Base-by-base conservation (phyloP, 2,888 invertebrate species). In the Limenitis camilla region DNA sequence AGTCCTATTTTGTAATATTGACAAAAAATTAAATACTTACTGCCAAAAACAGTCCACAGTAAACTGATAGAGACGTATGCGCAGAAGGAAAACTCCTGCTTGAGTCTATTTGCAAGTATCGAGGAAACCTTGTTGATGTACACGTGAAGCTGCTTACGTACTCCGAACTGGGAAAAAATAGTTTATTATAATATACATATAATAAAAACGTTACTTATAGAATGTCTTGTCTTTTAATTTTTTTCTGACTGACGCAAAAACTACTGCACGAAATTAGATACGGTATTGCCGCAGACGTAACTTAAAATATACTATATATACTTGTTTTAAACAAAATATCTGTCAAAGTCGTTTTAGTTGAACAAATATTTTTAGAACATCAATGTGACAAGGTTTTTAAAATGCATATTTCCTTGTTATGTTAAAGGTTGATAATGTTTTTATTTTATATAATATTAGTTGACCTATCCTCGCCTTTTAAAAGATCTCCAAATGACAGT, bases 61-160 rank as follows among this genome's bases (percentile, higher is more conserved):
- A 94, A 42, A 92, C 79, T 0, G 93, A 90, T 1, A 93, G 74
- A 1, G 93, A 91, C 0, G 94, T 89, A 75, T 95, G 95, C 6
- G 93, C 94, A 0, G 94, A 94, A 0, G 94, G 94, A 71, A 94
- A 67, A 90, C 94, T 85, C 86, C 92, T 68, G 86, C 91, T 70
- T 67, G 88, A 74, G 76, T 94, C 94, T 44, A 88, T 87, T 52
- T 92, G 78, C 48, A 89, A 83, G 68, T 90, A 91, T 29, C 77
- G 66, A 28, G 89, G 87, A 66, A 87, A 86, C 36, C 80, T 75
- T 6, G 82, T 87, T 41, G 91, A 92, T 0, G 91, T 92, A 72
- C 94, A 94, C 2, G 81, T 89, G 76, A 91, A 94, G 46, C 79
- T 80, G 45, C 78, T 75, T 8, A 94, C 80, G 70, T 89, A 94